Conservation (phyloP, 2,797 vertebrate genomes). For the Rhabdophis nuchalis region DNA sequence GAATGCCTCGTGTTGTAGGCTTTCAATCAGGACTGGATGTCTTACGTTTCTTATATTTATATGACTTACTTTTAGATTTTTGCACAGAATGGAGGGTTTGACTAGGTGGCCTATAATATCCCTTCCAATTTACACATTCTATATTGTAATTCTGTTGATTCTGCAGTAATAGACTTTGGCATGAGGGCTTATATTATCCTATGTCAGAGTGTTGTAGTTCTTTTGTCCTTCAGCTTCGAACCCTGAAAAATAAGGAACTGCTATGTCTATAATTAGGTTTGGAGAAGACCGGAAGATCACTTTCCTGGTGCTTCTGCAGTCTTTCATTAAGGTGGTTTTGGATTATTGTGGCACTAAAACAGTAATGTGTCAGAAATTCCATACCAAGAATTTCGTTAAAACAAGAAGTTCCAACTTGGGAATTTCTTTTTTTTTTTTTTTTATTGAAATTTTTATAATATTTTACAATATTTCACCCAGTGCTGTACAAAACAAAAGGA, state of each 20-base stretch:
- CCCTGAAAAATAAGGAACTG: neutral
- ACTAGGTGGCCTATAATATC: too few species aligned
- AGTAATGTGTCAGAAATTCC: neutral
- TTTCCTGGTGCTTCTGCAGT: neutral
- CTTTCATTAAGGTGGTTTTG: neutral
- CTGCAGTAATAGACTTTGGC: neutral
- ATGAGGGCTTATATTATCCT: neutral
- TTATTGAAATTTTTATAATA: too few species aligned
- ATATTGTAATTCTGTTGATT: neutral
- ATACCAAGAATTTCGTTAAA: neutral
- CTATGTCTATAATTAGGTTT: neutral
- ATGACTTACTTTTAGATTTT: neutral
- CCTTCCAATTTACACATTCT: neutral
- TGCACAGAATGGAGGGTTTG: neutral
- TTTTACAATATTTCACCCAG: too few species aligned
- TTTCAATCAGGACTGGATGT: neutral
- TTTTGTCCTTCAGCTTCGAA: neutral
- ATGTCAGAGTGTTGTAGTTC: neutral
- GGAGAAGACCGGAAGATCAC: neutral
- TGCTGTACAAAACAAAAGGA: too few species aligned
- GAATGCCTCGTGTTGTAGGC: neutral
- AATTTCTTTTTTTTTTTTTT: too few species aligned
- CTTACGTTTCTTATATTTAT: neutral
- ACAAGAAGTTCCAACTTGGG: neutral
- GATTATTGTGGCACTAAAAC: neutral